Percentiles rank a stretch among this genome's conserved stretches.
phyloP scores from a whole-genome alignment of 2,888 invertebrate genomes.

The Formica aserva region DNA sequence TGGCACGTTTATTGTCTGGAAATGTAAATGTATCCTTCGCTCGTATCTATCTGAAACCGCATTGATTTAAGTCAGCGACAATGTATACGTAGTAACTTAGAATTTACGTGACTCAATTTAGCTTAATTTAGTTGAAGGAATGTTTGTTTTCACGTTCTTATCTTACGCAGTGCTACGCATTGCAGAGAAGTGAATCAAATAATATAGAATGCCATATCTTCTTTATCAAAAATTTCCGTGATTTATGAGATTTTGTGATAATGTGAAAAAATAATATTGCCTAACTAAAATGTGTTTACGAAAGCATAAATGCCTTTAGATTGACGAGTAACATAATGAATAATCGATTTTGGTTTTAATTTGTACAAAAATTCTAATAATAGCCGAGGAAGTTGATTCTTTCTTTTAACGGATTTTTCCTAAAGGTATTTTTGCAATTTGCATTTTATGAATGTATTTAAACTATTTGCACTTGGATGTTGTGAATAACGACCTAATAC shows the following conservation, averaged over 20 bases:
- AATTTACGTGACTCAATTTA: not conserved
- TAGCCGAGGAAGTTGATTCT: not conserved
- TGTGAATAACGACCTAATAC: not conserved
- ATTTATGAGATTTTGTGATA: not conserved
- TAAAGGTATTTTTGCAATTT: not conserved
- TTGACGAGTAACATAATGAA: not conserved
- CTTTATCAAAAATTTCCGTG: not conserved
- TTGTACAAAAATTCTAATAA: not conserved
- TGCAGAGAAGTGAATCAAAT: not conserved
- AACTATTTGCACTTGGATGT: not conserved
- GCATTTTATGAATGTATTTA: not conserved
- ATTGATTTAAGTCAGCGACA: not conserved
- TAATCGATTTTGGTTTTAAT: not conserved
- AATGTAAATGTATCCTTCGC: not conserved
- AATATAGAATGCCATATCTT: not conserved
- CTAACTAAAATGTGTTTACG: constrained; percentile 54
- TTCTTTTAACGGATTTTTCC: not conserved
- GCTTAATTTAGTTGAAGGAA: not conserved
- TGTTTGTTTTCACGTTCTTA: not conserved
- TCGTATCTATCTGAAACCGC: not conserved
- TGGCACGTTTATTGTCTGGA: not conserved
- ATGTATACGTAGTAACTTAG: not conserved
- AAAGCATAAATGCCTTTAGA: constrained; percentile 55
- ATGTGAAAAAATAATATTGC: not conserved
- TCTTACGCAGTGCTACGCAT: not conserved